These are phyloP conservation scores for Eupithecia centaureata DNA, from an alignment of 2,888 invertebrate genomes.

Conservation along the genomic window DNA sequence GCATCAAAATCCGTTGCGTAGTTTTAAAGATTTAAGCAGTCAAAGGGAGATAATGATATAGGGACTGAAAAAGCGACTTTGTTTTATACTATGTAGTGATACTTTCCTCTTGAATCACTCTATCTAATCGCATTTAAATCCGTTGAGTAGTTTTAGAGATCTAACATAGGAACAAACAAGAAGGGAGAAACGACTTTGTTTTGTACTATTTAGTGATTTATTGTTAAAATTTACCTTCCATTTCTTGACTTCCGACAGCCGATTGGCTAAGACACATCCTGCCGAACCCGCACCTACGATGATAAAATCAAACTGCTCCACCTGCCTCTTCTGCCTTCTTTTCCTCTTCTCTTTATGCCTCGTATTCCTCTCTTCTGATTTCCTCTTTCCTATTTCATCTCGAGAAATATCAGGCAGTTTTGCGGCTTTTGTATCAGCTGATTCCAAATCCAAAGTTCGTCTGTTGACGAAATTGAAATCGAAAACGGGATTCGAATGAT, in stretches of 20 bases:
- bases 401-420: background rate
- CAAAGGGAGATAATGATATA: too few relatives aligned
- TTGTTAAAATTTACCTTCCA: constrained; percentile 82
- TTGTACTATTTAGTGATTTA: too few relatives aligned
- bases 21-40: too few relatives aligned
- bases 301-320: constrained; percentile 84
- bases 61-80: too few relatives aligned
- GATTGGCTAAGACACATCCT: constrained; percentile 87
- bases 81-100: too few relatives aligned
- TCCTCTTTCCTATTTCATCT: background rate
- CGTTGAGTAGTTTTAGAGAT: too few relatives aligned
- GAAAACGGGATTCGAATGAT: constrained; percentile 39
- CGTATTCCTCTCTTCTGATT: constrained; percentile 27
- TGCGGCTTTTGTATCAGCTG: constrained; percentile 44
- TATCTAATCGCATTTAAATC: too few relatives aligned
- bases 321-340: constrained; percentile 28
- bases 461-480: constrained; percentile 47
- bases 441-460: constrained; percentile 52
- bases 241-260: constrained; percentile 84
- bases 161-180: too few relatives aligned
- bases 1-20: too few relatives aligned
- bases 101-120: too few relatives aligned
- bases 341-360: constrained; percentile 29
- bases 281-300: constrained; percentile 87
- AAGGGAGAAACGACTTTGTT: too few relatives aligned